Evolutionary conservation across 30 jellyfish, hydroid and myxozoan species (phyloP).

Genomic region (Turritopsis dohrnii): DNA sequence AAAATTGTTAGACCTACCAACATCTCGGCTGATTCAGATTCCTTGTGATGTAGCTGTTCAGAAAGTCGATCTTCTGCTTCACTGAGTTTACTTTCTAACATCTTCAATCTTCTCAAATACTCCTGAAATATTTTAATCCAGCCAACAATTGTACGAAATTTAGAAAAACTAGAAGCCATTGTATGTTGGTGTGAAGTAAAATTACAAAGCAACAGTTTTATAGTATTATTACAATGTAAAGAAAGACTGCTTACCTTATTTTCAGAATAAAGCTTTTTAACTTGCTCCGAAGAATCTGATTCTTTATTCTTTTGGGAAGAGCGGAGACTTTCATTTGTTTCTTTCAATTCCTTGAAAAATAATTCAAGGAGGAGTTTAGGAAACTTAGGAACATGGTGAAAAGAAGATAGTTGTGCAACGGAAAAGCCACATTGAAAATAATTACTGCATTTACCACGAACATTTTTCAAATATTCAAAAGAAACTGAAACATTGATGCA

Average conservation of each 20-base stretch:
- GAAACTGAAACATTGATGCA: too few species aligned
- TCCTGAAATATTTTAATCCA: background rate
- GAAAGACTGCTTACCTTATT: slow-evolving; percentile 26
- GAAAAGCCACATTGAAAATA: too few species aligned
- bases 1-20: background rate
- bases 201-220: too few species aligned
- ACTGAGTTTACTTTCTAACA: slow-evolving; percentile 4
- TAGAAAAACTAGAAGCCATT: background rate
- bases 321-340: background rate
- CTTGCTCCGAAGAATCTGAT: background rate
- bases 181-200: too few species aligned
- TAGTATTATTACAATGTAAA: background rate
- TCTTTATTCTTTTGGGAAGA: background rate
- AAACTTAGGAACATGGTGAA: too few species aligned
- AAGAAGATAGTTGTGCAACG: too few species aligned
- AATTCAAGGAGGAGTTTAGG: background rate
- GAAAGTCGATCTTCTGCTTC: slow-evolving; percentile 29
- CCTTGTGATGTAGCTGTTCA: slow-evolving; percentile 5
- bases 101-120: background rate
- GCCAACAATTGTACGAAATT: background rate
- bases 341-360: slow-evolving; percentile 6
- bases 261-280: slow-evolving; percentile 18
- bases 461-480: too few species aligned
- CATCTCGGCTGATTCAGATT: slow-evolving; percentile 11
- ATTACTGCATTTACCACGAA: too few species aligned